Conservation (phyloP, 2,888 invertebrate species). For the Gerris lacustris region DNA sequence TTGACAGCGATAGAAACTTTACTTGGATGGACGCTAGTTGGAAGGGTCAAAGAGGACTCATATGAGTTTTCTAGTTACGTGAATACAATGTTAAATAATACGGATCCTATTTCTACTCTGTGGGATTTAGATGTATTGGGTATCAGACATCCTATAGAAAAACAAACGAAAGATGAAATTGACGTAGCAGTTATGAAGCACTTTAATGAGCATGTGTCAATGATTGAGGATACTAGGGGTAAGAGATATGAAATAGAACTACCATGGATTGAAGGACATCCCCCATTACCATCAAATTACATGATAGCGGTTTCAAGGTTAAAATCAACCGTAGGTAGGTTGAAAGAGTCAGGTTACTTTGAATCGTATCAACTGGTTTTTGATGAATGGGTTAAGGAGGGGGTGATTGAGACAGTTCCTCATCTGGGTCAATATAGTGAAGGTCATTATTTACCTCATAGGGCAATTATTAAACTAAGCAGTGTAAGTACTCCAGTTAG, state of each 20-base stretch:
- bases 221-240: constrained; percentile 28
- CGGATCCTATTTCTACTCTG: constrained; percentile 11
- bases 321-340: constrained; percentile 26
- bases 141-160: constrained; percentile 18
- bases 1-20: constrained; percentile 2
- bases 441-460: constrained; percentile 23
- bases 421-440: constrained; percentile 21
- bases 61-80: not conserved
- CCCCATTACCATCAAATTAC: constrained; percentile 30
- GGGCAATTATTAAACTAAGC: constrained; percentile 22
- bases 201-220: not conserved
- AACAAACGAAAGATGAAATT: not conserved
- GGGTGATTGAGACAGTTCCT: constrained; percentile 31
- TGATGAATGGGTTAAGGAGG: constrained; percentile 29
- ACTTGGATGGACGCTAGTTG: not conserved
- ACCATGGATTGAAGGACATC: constrained; percentile 34
- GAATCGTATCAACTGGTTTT: constrained; percentile 31
- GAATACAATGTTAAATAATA: not conserved
- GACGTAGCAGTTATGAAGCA: not conserved
- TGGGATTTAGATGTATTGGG: constrained; percentile 24
- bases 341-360: constrained; percentile 26
- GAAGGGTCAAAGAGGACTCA: not conserved
- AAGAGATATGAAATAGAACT: constrained; percentile 32
- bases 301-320: constrained; percentile 30
- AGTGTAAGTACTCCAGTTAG: constrained; percentile 23